phyloP scores from a whole-genome alignment of 35 echinoderm and acorn worm species.

The Acanthaster planci region DNA sequence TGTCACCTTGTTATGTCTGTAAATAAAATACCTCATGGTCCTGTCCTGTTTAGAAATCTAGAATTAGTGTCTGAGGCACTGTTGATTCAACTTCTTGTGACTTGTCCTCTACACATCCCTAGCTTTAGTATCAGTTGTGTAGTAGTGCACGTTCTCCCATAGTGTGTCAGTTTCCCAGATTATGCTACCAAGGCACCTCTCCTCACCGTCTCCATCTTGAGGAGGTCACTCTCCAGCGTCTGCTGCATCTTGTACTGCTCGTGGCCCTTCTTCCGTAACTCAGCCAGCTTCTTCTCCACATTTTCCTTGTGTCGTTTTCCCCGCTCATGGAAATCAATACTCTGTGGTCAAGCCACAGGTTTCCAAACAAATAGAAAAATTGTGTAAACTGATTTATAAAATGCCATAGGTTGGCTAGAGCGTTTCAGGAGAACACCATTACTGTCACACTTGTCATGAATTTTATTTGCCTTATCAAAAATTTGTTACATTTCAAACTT shows the following conservation, averaged over 20 bases:
- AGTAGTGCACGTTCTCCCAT: neutral
- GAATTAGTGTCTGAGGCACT: neutral
- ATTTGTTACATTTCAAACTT: too few relatives aligned
- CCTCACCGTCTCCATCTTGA: slow-evolving; percentile 86
- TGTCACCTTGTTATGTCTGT: too few relatives aligned
- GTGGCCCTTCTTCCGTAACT: slow-evolving; percentile 81
- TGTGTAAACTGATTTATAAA: too few relatives aligned
- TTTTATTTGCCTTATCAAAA: too few relatives aligned
- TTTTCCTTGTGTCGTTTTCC: slow-evolving; percentile 96
- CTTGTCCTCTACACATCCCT: neutral
- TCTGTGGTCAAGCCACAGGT: slow-evolving; percentile 37
- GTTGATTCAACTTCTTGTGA: neutral
- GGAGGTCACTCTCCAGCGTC: slow-evolving; percentile 34
- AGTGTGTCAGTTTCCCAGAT: neutral
- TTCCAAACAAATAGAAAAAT: too few relatives aligned
- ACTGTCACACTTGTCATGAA: too few relatives aligned
- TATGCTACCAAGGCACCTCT: too few relatives aligned
- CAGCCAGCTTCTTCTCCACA: slow-evolving; percentile 82
- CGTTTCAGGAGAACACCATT: too few relatives aligned
- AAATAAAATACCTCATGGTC: too few relatives aligned
- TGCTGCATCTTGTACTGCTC: slow-evolving; percentile 69
- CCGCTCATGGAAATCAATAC: slow-evolving; percentile 95
- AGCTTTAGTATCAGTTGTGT: neutral
- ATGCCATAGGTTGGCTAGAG: too few relatives aligned
- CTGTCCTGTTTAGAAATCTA: too few relatives aligned